Conservation (phyloP, 1,140 invertebrate species). For the Bombus picipes region DNA sequence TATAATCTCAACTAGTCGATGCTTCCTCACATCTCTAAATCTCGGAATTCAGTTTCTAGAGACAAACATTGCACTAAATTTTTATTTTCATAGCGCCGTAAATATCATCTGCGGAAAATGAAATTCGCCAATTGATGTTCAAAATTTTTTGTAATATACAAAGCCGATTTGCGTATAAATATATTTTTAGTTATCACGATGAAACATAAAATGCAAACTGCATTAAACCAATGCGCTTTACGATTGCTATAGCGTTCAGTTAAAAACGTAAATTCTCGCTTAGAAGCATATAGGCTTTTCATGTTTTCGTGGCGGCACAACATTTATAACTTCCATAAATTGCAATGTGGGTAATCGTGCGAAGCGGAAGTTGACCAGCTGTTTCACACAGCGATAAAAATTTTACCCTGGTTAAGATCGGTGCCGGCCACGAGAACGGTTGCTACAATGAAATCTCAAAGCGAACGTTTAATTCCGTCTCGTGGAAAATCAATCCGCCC, state of each 20-base stretch:
- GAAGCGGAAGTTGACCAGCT: slow-evolving; percentile 40
- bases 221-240: not conserved
- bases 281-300: slow-evolving; percentile 61
- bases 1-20: no score
- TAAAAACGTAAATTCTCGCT: slow-evolving; percentile 38
- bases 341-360: slow-evolving; percentile 35
- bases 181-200: not conserved
- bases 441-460: not conserved
- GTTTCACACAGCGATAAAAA: slow-evolving; percentile 60
- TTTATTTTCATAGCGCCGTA: no score
- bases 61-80: no score
- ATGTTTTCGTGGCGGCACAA: slow-evolving; percentile 47
- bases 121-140: no score
- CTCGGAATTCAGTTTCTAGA: no score
- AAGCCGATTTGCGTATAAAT: no score
- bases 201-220: not conserved
- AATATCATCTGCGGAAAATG: no score
- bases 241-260: not conserved
- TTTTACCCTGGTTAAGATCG: slow-evolving; percentile 51
- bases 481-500: not conserved
- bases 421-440: not conserved
- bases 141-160: no score
- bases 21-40: no score
- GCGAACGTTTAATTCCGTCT: slow-evolving; percentile 10
- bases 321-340: slow-evolving; percentile 65